Evolutionary conservation across 2,797 vertebrate genomes (phyloP), one percentile per base, ranked within the genome.

Genomic region (Pogoniulus pusillus): DNA sequence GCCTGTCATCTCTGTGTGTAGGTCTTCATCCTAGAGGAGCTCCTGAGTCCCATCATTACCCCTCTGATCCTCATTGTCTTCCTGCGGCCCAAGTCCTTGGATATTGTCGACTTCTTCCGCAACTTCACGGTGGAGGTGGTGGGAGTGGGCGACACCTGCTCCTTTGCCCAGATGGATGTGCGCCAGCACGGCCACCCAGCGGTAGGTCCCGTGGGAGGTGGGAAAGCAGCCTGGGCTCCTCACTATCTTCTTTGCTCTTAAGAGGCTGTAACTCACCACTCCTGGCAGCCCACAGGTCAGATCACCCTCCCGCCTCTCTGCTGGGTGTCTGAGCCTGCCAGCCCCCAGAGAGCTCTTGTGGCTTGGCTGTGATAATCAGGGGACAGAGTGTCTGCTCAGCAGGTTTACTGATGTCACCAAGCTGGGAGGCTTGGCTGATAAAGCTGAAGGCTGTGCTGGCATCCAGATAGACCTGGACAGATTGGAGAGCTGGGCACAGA

Each of bases 81-180:
- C 86, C 97, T 99, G 96, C 98, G 99, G 54, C 98, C 98, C 32
- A 99, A 99, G 96, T 99, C 99, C 63, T 97, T 99, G 89, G 99
- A 99, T 96, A 99, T 99, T 34, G 99, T 99, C 57, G 99, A 99
- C 94, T 99, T 99, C 96, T 99, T 99, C 97, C 98, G 99, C 76
- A 99, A 99, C 95, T 99, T 99, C 96, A 99, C 99, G 0, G 99
- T 99, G 87, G 99, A 99, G 96, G 99, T 99, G 41, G 97, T 99
- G 11, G 99, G 99, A 2, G 99, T 99, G 30, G 99, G 99, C 4
- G 99, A 99, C 95, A 99, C 98, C 70, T 99, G 99, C 94, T 99
- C 99, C 65, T 99, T 99, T n/a, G 99, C 99, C 54, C 99, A 99
- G 97, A 99, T 99, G 99, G 99, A 99, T 2, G 98, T 99, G 85